phyloP scores from a whole-genome alignment of 2,797 vertebrate species.

The Macropus fuliginosus region DNA sequence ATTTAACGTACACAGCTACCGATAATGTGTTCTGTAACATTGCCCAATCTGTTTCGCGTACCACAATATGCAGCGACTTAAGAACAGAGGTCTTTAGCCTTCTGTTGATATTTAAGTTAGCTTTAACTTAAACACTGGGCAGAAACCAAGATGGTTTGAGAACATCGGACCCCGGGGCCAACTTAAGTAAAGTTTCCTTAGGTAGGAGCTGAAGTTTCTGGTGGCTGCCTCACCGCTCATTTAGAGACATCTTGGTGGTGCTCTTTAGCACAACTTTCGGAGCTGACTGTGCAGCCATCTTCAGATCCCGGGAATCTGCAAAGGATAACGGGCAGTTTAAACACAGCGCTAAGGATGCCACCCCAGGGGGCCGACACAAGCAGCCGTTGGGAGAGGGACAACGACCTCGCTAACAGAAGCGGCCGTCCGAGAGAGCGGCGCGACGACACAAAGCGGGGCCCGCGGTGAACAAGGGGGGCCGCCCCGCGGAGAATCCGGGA shows the following conservation, averaged over 20 bases:
- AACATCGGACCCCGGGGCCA: constrained; percentile 80
- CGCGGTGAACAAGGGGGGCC: too few relatives aligned
- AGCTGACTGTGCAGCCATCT: constrained; percentile 95
- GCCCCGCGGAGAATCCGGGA: too few relatives aligned
- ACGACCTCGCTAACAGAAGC: too few relatives aligned
- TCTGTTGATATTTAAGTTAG: constrained; percentile 78
- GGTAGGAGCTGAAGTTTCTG: constrained; percentile 86
- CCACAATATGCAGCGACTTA: constrained; percentile 74
- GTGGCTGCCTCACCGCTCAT: constrained; percentile 99
- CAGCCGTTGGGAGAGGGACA: not conserved
- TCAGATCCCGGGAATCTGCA: constrained; percentile 85
- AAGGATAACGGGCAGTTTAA: constrained; percentile 3
- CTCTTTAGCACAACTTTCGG: constrained; percentile 99
- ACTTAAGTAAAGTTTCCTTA: constrained; percentile 84
- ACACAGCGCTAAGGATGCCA: accelerated
- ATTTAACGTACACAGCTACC: constrained; percentile 77
- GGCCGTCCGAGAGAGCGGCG: too few relatives aligned
- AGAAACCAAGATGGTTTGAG: constrained; percentile 77
- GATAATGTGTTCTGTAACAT: constrained; percentile 75
- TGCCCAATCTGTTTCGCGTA: constrained; percentile 82
- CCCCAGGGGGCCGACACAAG: not conserved
- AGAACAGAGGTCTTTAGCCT: constrained; percentile 79
- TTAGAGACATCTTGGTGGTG: constrained; percentile 99
- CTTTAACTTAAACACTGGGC: constrained; percentile 77
- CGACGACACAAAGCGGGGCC: too few relatives aligned